Evolutionary conservation across 1,140 invertebrate genomes (phyloP).

Genomic region (Ctenoplectra terminalis): DNA sequence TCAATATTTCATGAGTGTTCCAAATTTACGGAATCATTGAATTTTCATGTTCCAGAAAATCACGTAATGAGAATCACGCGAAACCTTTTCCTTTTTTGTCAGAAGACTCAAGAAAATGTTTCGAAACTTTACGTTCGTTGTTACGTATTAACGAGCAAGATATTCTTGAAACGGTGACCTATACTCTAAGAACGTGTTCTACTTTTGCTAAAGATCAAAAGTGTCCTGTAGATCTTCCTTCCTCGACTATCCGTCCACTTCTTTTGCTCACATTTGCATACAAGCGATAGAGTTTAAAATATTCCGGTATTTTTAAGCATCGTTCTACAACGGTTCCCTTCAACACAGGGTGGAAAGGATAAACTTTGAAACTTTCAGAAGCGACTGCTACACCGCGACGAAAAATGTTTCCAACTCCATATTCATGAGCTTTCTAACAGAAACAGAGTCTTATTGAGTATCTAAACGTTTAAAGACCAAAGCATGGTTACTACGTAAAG

Average conservation of each 20-base stretch:
- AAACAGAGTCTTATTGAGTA: no score
- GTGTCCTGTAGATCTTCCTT: neutral
- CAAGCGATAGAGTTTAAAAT: neutral
- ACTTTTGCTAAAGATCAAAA: neutral
- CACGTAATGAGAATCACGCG: neutral
- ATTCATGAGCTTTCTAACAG: neutral
- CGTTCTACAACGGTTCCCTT: no score
- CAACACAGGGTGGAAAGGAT: no score
- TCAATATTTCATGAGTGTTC: neutral
- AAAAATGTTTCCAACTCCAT: neutral
- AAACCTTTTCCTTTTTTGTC: neutral
- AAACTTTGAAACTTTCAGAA: neutral
- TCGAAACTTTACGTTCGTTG: neutral
- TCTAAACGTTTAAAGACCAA: neutral
- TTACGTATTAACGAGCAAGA: neutral
- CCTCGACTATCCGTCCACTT: neutral
- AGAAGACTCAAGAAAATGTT: neutral
- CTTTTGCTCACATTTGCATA: neutral
- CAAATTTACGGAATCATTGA: neutral
- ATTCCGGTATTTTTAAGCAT: constrained; percentile 10
- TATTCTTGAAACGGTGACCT: no score
- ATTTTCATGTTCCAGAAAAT: neutral
- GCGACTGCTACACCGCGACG: neutral
- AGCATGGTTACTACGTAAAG: neutral
- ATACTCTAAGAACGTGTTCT: neutral